Base-by-base conservation (phyloP, 2,888 invertebrate species). In the Nematopogon swammerdamellus region DNA sequence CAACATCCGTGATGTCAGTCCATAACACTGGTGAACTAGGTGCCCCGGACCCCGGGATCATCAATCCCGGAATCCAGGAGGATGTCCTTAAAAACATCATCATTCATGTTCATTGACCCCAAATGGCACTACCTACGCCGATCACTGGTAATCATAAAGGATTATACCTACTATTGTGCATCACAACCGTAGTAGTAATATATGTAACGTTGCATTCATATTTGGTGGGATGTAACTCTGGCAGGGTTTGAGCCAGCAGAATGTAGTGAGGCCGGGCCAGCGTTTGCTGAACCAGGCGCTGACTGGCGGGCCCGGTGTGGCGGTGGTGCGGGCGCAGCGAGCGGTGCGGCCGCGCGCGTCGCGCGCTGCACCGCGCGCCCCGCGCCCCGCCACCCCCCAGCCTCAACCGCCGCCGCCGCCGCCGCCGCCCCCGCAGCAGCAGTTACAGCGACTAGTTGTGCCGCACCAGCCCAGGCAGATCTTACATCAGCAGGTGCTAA, bases 241-340 rank as follows among this genome's bases (percentile, higher is more conserved):
- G n/a, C n/a, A 25, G 25, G 25, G 25, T 8, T 8, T 25, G 25
- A 25, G 14, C 36, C 36, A 36, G 36, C 36, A 36, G 14, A 14
- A 14, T 14, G 8, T 14, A 14, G 14, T 14, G 1, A 63, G 61
- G 30, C 58, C 66, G n/a, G 63, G 68, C 1, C 72, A 74, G 2
- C 62, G 76, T 1, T 54, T 76, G 1, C 53, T 77, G 48, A 77
- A 73, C 58, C 75, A 69, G 51, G 62, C 72, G 16, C 59, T 76
- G 48, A 64, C 52, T 52, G 62, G 57, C 18, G 63, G 58, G 1
- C 51, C 51, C 10, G 56, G 56, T 1, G 57, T 58, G 43, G 51
- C 54, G 42, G 47, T 55, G n/a, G 56, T 55, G n/a, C 50, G 55
- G 2, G 19, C 49, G 16, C 51, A 25, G 19, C 29, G 49, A n/a